phyloP scores from a whole-genome alignment of 2,797 vertebrate genomes.

The Bucorvus abyssinicus region DNA sequence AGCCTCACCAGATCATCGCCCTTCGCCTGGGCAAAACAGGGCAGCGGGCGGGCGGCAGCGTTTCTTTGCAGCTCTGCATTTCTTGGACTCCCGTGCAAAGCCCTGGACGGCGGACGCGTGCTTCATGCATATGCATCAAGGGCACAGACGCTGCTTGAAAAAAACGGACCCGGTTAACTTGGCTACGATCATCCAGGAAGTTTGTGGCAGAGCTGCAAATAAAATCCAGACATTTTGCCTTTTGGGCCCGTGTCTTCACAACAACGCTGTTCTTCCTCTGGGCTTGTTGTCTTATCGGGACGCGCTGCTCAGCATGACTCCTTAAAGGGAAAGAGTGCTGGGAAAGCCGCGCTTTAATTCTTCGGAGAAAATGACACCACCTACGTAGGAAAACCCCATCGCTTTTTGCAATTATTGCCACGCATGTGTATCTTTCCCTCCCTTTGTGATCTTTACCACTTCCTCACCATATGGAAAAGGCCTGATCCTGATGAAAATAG shows the following conservation, averaged over 20 bases:
- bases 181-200: constrained; percentile 21
- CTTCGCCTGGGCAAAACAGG: neutral
- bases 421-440: neutral
- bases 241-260: constrained; percentile 13
- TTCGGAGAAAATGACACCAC: constrained; percentile 20
- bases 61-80: neutral
- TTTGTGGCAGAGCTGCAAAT: constrained; percentile 39
- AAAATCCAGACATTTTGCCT: constrained; percentile 46
- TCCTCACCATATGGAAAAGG: constrained; percentile 46
- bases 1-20: neutral
- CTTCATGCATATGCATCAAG: neutral
- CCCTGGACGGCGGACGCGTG: fast-evolving
- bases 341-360: neutral
- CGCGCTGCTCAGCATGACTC: neutral
- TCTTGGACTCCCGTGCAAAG: neutral
- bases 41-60: neutral
- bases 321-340: neutral
- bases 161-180: neutral
- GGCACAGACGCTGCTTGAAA: neutral
- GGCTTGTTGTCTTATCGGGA: neutral
- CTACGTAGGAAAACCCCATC: constrained; percentile 4
- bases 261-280: constrained; percentile 9
- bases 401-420: constrained; percentile 25
- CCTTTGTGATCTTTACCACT: constrained; percentile 54
- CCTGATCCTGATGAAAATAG: constrained; percentile 41